Base-by-base conservation (phyloP, 1,140 invertebrate genomes). In the Zaprionus africanus region DNA sequence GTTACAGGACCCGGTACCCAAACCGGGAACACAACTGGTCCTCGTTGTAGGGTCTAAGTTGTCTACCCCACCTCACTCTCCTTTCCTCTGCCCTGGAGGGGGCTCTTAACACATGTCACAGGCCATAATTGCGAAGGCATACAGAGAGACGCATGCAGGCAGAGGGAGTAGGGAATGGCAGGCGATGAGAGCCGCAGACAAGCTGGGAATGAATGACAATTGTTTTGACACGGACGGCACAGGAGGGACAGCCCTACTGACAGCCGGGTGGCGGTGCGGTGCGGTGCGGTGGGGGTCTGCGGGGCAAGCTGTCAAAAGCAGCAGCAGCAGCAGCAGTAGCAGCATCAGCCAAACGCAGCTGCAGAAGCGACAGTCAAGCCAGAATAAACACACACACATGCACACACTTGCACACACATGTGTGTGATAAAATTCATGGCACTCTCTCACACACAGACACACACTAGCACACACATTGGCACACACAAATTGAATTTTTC, bases 31-130 rank as follows among this genome's bases (percentile, higher is more conserved):
- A 19, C 7, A 6, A 24, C 19, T 24, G 9, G 46, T 51, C 24
- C 19, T 17, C 15, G 31, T 34, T 34, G 9, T 34, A 34, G 31
- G 46, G 11, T 22, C 19, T 59, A 6, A 6, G 17, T n/a, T n/a
- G 36, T n/a, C 38, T 11, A 22, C 6, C 13, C 4, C 3, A n/a
- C 13, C 15, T 12, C 4, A 1, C 38, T 26, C 9, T 19, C n/a
- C 19, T 26, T 22, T 19, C 34, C 24, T 19, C 41, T 26, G 4
- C 24, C 12, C 19, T 9, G 49, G 12, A 11, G 24, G 49, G n/a
- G 46, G n/a, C 63, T 85, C 70, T 86, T 82, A 86, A 82, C 83
- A 86, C 82, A 86, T 86, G 83, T 86, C 83, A 82, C 24, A 65
- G 76, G 53, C 73, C 79, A 77, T 86, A 86, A 86, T 86, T 86